Base-by-base conservation (phyloP, 2,797 vertebrate species). In the Urocyon cinereoargenteus region DNA sequence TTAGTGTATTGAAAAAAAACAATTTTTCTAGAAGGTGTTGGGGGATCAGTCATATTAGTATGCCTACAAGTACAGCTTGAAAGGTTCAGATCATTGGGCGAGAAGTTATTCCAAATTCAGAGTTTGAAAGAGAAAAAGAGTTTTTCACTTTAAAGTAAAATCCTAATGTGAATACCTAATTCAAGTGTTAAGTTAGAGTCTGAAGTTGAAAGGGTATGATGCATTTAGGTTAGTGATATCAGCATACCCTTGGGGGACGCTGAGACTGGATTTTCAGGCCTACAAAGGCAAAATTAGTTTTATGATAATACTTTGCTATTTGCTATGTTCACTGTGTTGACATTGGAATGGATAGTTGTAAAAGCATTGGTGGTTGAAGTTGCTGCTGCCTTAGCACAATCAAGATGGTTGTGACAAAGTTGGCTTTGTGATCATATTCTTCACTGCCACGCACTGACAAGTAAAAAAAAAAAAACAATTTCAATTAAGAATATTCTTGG, bases 1-100 rank as follows among this genome's bases (percentile, higher is more conserved):
- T 96, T 1, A 2, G 15, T 92, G 45, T 93, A 95, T 86, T 55
- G 62, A 26, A 82, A 72, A 92, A 95, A 95, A 86, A 87, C 22
- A 91, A 2, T 0, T 88, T 78, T 84, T 90, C 22, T 4, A 0
- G 61, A 36, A 61, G 0, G 45, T 81, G 0, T 86, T 59, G 64
- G 36, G 51, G 45, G 92, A 89, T 55, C 0, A 36, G 64, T 1
- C 15, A 4, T 92, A 5, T 91, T 93, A 90, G 91, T 57, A 70
- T n/a, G 90, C 89, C 26, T 78, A 88, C 75, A 6, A 64, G 21
- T 86, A 51, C 45, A 88, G 40, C 26, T 84, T 64, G 40, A 40
- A 81, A 22, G 3, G 3, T 70, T 92, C 36, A 91, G 26, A 59
- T 90, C 6, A 14, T 34, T 97, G 36, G 53, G 14, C 82, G 77